These are phyloP conservation scores for Scyliorhinus canicula DNA, from an alignment of 2,797 vertebrate species.

Conservation along the genomic window DNA sequence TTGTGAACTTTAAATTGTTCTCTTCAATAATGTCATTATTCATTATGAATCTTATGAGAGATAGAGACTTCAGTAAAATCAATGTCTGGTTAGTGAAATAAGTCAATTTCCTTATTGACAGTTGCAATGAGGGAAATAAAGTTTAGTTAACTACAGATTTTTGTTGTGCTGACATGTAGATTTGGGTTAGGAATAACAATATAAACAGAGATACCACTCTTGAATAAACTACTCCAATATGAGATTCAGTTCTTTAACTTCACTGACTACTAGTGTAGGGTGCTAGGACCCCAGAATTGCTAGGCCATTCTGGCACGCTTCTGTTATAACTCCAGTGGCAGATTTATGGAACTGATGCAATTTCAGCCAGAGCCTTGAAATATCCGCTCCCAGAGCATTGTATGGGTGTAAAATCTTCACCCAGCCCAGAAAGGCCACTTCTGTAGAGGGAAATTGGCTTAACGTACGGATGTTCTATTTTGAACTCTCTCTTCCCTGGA, in stretches of 20 bases:
- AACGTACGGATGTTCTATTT: neutral
- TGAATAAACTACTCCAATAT: neutral
- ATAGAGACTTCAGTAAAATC: neutral
- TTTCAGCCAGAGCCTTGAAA: neutral
- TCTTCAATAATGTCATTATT: neutral
- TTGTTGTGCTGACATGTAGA: neutral
- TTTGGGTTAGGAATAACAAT: neutral
- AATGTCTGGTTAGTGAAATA: neutral
- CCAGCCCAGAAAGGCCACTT: neutral
- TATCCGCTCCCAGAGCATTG: neutral
- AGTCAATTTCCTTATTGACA: neutral
- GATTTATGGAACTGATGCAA: neutral
- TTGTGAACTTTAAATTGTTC: neutral
- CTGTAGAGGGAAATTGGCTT: neutral
- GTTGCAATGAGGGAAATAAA: neutral
- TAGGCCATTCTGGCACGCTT: neutral
- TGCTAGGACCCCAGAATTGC: neutral
- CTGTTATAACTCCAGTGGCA: neutral
- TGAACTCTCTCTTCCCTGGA: neutral
- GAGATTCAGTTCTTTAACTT: neutral
- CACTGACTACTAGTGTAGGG: neutral
- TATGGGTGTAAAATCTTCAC: neutral
- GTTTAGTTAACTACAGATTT: neutral
- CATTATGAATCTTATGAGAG: neutral
- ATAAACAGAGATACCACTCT: neutral